These are phyloP conservation scores for Macrophya annulata DNA, from an alignment of 2,888 invertebrate genomes.

Conservation along the genomic window DNA sequence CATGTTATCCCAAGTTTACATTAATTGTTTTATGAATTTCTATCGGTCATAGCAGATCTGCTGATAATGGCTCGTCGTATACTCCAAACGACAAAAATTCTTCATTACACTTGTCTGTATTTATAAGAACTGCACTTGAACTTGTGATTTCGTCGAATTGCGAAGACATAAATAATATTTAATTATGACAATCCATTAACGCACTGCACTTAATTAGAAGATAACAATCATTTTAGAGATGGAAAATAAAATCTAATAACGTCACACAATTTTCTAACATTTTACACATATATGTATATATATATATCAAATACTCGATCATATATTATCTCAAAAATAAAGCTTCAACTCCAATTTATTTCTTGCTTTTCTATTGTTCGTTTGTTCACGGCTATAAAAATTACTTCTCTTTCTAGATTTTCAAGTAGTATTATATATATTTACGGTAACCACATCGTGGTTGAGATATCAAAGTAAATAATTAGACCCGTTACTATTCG, in stretches of 20 bases:
- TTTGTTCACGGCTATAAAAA: not conserved
- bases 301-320: not conserved
- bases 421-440: not conserved
- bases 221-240: not conserved
- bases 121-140: not conserved
- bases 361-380: not conserved
- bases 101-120: not conserved
- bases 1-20: not conserved
- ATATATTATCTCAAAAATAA: not conserved
- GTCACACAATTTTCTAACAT: slow-evolving; percentile 28
- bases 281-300: no score
- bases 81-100: not conserved
- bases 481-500: not conserved
- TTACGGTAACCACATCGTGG: not conserved
- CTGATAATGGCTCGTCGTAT: no score
- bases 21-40: not conserved
- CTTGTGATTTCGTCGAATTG: not conserved
- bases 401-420: slow-evolving; percentile 1
- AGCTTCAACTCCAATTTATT: no score
- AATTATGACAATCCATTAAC: not conserved
- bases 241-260: not conserved
- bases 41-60: not conserved
- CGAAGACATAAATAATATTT: slow-evolving; percentile 6
- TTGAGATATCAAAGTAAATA: slow-evolving; percentile 8
- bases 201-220: not conserved